Evolutionary conservation across 2,888 invertebrate species (phyloP), one percentile per base, ranked within the genome.

Genomic region (Lasioglossum pauxillum): DNA sequence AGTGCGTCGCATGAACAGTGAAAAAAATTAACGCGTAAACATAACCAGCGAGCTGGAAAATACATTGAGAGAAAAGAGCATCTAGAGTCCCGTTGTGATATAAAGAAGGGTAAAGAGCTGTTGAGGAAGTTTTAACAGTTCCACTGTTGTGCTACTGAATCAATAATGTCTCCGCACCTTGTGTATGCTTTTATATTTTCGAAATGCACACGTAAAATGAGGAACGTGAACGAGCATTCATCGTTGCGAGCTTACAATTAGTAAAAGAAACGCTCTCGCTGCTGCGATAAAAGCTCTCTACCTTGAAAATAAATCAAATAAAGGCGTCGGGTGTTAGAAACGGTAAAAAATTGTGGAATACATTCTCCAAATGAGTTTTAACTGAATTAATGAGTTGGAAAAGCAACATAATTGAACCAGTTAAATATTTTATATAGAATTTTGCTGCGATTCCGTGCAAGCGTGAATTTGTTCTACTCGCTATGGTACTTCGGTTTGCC

Each of bases 231-330:
- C 38, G 23, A 23, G 67, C 19, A 75, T 19, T 44, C 69, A 71
- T 27, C 75, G 41, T 23, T 12, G 31, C 41, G 31, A 44, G 71
- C 46, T 53, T 16, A 5, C 38, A 35, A 75, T 69, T 53, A 23
- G 41, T 23, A 41, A 80, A 57, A 67, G 31, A 38, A 41, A 35
- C 44, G 53, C 31, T 31, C 57, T 35, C 31, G 41, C 8, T 44
- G 31, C 14, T 44, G 53, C 57, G 44, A 75, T 31, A 75, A 71
- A 80, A 57, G 53, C 44, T n/a, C 31, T 75, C 19, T 44, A 44
- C 27, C 10, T 31, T 5, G 2, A 8, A 79, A 74, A 57, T 49
- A 57, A 71, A 75, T 75, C 53, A 75, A 69, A 57, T 75, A 69
- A 75, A 46, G 44, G n/a, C 57, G 12, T 41, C 35, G 53, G 64